Evolutionary conservation across 2,888 invertebrate genomes (phyloP).

Genomic region (Epinotia ramella): DNA sequence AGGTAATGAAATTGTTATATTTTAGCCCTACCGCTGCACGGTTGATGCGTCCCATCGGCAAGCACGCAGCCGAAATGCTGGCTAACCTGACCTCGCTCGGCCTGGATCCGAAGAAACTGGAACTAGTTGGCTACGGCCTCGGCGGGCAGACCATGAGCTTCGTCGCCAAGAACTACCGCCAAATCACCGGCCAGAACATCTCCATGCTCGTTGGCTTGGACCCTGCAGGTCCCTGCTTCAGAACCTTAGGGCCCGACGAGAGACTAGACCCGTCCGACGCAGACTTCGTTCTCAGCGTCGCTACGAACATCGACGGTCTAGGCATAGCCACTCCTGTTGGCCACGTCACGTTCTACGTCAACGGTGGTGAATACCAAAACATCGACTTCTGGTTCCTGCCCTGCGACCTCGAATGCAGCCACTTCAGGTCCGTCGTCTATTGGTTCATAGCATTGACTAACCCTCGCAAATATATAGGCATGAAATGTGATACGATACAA

Average conservation of each 20-base stretch:
- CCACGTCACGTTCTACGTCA: conserved; percentile 72
- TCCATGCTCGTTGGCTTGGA: conserved; percentile 16
- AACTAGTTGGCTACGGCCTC: conserved; percentile 11
- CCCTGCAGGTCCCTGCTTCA: conserved; percentile 20
- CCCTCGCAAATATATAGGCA: conserved; percentile 53
- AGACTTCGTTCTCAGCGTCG: conserved; percentile 67
- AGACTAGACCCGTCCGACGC: conserved; percentile 58
- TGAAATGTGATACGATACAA: conserved; percentile 58
- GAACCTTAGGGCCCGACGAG: not conserved
- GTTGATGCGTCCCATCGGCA: conserved; percentile 7
- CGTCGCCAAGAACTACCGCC: conserved; percentile 14
- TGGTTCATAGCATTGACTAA: conserved; percentile 55
- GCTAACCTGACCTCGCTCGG: conserved; percentile 24
- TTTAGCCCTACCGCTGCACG: not conserved
- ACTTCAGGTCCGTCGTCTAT: conserved; percentile 50
- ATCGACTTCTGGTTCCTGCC: conserved; percentile 48
- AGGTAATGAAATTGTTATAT: not conserved
- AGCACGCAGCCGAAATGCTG: conserved; percentile 2
- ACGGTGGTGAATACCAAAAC: conserved; percentile 64
- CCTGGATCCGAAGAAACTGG: conserved; percentile 2
- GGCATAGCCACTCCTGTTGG: conserved; percentile 73
- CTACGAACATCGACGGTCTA: conserved; percentile 70
- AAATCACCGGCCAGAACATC: conserved; percentile 16
- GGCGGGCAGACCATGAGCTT: conserved; percentile 23
- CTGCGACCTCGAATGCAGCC: conserved; percentile 55